These are phyloP conservation scores for Pogonomyrmex barbatus DNA, from an alignment of 1,140 invertebrate species.

Conservation along the genomic window DNA sequence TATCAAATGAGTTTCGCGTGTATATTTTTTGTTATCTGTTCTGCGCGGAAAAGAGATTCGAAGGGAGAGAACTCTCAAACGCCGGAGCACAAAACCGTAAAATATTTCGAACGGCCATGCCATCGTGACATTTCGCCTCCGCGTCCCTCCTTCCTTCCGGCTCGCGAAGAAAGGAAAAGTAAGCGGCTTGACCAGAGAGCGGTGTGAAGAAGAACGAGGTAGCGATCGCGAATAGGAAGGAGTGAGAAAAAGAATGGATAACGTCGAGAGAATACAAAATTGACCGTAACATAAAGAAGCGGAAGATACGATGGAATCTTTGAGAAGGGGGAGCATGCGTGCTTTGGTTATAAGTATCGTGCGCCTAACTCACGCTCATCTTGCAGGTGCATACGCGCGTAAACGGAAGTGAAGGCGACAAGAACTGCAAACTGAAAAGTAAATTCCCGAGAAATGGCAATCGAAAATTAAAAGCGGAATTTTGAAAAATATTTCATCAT, in stretches of 20 bases:
- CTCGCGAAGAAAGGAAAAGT: constrained; percentile 61
- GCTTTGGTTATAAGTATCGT: constrained; percentile 68
- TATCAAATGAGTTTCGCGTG: constrained; percentile 66
- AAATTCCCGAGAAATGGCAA: not conserved
- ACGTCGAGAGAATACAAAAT: constrained; percentile 72
- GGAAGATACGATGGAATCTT: constrained; percentile 69
- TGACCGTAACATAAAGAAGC: constrained; percentile 74
- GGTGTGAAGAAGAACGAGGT: not conserved
- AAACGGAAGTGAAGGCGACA: constrained; percentile 1
- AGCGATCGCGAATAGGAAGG: not conserved
- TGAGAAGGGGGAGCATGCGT: constrained; percentile 64
- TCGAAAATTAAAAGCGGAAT: not conserved
- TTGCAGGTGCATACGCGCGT: constrained; percentile 38
- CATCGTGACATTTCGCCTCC: constrained; percentile 52
- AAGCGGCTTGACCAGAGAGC: constrained; percentile 44
- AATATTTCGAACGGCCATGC: constrained; percentile 62
- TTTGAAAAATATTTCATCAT: not conserved
- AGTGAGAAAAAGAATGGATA: constrained; percentile 43
- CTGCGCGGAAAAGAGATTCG: not conserved
- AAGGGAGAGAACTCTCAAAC: not conserved
- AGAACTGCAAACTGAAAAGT: not conserved
- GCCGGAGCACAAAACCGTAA: constrained; percentile 58
- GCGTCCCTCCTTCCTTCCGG: constrained; percentile 56
- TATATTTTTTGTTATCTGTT: constrained; percentile 71
- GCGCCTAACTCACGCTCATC: constrained; percentile 43